Evolutionary conservation across 2,797 vertebrate genomes (phyloP), one percentile per base, ranked within the genome.

Genomic region (Eptatretus atami): DNA sequence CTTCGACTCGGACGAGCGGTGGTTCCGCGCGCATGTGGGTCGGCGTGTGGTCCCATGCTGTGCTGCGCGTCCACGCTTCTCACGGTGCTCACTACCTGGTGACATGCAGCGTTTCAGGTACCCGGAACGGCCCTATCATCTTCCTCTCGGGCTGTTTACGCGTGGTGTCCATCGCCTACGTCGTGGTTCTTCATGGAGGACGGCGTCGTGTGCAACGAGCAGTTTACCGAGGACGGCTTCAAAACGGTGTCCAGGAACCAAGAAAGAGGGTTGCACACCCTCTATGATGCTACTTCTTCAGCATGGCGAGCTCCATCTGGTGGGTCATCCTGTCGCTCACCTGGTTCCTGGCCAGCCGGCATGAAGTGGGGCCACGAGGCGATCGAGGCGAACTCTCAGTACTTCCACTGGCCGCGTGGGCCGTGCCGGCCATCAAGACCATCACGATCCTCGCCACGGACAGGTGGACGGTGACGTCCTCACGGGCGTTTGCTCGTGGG

Each of bases 271-370:
- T 64, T 93, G 87, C 78, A 94, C 70, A 87, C 92, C 68, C 82
- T 94, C 69, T 94, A 92, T 93, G 86, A 88, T 92, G 82, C 78
- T 95, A 95, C 68, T 95, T 94, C 76, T 95, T 95, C 10, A 79
- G 88, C 71, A 95, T 95, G 88, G 84, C 88, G 73, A 92, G 86
- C 75, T 95, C 87, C 66, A 94, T 94, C 73, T 95, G 88, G 88
- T 95, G 88, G 88, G 88, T 93, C 66, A 83, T 93, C 66, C 74
- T 93, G 66, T 84, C 84, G 3, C 81, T 94, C 67, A 93, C 87
- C 69, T 94, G 87, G 87, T 94, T 93, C 73, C 74, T 94, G 70
- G 83, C 87, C 0, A n/a, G 86, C 87, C 0, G 86, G 86, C 14
- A 93, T 93, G 86, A 94, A 90, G 68, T 94, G 87, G 87, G 87